A percentile compares a stretch with the other conserved stretches of the same genome.
phyloP scores from a whole-genome alignment of 2,888 invertebrate genomes.

The Tiliacea citrago region DNA sequence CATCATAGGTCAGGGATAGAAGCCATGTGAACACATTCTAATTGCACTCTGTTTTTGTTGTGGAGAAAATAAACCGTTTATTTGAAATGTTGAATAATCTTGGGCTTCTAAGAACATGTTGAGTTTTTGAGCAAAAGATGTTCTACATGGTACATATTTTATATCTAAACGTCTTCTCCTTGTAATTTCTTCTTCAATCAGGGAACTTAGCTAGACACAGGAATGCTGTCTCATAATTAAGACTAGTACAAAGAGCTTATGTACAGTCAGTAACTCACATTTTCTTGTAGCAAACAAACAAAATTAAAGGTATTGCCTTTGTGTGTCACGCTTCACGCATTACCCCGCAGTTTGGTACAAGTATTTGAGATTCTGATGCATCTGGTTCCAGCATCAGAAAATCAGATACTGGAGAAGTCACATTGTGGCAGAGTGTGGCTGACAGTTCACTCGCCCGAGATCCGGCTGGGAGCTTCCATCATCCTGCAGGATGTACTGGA shows the following conservation, averaged over 20 bases:
- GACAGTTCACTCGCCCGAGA: slow-evolving; percentile 85
- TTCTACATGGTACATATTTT: neutral
- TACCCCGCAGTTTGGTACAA: neutral
- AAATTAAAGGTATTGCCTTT: neutral
- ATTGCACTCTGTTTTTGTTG: neutral
- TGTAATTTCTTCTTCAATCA: neutral
- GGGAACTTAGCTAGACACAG: neutral
- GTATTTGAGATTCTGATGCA: neutral
- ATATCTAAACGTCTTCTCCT: slow-evolving; percentile 4
- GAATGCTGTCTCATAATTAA: neutral
- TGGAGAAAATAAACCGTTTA: neutral
- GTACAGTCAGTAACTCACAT: neutral
- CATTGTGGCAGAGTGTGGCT: slow-evolving; percentile 87
- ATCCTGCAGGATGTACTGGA: slow-evolving; percentile 83
- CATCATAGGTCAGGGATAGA: neutral
- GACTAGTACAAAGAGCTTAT: neutral
- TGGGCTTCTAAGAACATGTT: neutral
- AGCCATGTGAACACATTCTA: neutral
- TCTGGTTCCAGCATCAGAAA: slow-evolving; percentile 71
- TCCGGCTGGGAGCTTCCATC: slow-evolving; percentile 67
- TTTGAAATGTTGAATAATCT: neutral
- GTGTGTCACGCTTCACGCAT: neutral
- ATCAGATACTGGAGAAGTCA: slow-evolving; percentile 80
- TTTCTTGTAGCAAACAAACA: neutral
- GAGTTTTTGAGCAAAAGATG: neutral